A percentile compares a stretch with the other conserved stretches of the same genome.
Evolutionary conservation across 2,113 vertebrate genomes (phyloP).

Genomic region (Hypanus sabinus): DNA sequence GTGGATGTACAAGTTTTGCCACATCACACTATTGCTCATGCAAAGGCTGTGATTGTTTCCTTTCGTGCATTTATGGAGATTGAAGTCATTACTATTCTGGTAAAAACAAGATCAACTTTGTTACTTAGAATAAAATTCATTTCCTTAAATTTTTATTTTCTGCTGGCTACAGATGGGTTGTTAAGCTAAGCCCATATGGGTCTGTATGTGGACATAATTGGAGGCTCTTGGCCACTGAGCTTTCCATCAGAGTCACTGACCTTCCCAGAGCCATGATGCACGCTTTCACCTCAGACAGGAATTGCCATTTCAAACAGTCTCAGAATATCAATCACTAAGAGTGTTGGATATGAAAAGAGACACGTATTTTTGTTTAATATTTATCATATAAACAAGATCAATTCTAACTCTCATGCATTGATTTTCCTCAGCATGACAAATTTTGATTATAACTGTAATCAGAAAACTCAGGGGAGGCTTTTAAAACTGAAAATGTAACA

Average conservation of each 20-base stretch:
- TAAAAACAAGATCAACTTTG: no score
- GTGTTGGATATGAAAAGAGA: background rate
- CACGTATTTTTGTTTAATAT: background rate
- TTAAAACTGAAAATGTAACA: background rate
- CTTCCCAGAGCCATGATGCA: background rate
- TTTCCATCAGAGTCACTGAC: background rate
- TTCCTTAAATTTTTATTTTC: background rate
- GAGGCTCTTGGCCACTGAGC: background rate
- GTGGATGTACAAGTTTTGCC: background rate
- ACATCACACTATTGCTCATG: background rate
- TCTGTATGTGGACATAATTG: background rate
- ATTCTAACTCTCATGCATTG: background rate
- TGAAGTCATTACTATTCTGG: background rate
- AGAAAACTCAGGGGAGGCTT: background rate
- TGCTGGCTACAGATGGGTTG: background rate
- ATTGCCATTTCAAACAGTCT: background rate
- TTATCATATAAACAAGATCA: background rate
- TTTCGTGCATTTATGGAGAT: background rate
- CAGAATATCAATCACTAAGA: background rate
- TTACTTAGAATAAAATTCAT: background rate
- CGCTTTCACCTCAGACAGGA: background rate
- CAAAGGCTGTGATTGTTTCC: background rate
- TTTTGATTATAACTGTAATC: background rate
- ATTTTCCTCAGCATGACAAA: background rate
- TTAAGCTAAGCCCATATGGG: background rate